Evolutionary conservation across 2,797 vertebrate genomes (phyloP), one percentile per base, ranked within the genome.

Genomic region (Philypnodon macrostomus): DNA sequence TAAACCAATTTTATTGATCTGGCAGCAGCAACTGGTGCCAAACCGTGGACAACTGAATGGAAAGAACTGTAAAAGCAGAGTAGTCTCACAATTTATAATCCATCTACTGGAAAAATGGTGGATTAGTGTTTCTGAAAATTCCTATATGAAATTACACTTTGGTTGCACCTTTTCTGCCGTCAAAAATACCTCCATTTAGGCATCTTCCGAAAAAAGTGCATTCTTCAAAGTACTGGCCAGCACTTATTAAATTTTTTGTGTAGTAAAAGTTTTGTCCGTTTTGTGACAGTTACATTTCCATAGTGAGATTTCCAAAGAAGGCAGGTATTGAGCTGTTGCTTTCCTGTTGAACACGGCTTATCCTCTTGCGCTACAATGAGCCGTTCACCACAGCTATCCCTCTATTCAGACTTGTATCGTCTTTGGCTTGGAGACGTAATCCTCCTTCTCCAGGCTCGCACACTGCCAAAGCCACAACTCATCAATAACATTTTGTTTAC

Each of bases 341-440:
- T 67, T 58, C 72, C 53, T 56, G 65, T 67, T 62, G 59, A 70
- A 75, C 66, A 61, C 58, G 56, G 79, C 76, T 86, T 79, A 87
- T 85, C 82, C 79, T 72, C 70, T 23, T 17, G 44, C 53, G 59
- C 64, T 40, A 79, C 83, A 84, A 76, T 76, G 67, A 68, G 63
- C 70, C 29, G 59, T 24, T 53, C 67, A 52, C 75, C 67, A 52
- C 75, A 72, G 71, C 70, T 47, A 76, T 75, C 70, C 75, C 49
- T 55, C 67, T 66, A 79, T 77, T 81, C 64, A 77, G 82, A 80
- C 63, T 81, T 76, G 51, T 70, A 80, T 83, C 65, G 70, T 68
- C 76, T 86, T 75, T 76, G 83, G 85, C 83, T 86, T 44, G 66
- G 75, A 63, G 47, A 74, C 71, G 56, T 87, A 87, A 90, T 87